phyloP scores from a whole-genome alignment of 2,113 vertebrate species.

The Coregonus clupeaformis region DNA sequence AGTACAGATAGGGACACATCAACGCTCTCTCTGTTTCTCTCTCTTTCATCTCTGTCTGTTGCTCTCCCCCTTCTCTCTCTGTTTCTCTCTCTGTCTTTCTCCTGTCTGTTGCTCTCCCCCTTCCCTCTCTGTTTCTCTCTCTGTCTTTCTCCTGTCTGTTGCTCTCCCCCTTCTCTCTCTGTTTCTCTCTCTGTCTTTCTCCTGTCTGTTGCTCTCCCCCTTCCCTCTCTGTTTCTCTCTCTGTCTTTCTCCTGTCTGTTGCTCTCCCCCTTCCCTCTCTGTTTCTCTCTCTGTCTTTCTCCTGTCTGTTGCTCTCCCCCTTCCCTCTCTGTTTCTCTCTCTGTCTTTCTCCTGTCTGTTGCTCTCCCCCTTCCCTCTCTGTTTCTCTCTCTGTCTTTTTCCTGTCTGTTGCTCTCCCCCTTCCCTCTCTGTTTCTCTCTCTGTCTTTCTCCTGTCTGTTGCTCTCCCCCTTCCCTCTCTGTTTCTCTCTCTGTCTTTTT shows the following conservation, averaged over 20 bases:
- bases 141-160: no score
- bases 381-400: background rate
- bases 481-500: background rate
- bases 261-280: no score
- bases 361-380: background rate
- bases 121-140: no score
- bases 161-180: no score
- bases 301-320: no score
- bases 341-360: background rate
- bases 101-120: no score
- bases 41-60: background rate
- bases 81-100: background rate
- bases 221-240: no score
- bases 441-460: background rate
- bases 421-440: background rate
- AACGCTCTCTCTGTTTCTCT: background rate
- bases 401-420: background rate
- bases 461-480: no score
- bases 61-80: background rate
- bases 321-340: background rate
- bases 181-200: no score
- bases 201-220: no score
- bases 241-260: no score
- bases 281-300: no score
- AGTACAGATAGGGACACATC: constrained; percentile 76